Evolutionary conservation across 2,113 vertebrate species (phyloP), one percentile per base, ranked within the genome.

Genomic region (Cranoglanis bouderius): DNA sequence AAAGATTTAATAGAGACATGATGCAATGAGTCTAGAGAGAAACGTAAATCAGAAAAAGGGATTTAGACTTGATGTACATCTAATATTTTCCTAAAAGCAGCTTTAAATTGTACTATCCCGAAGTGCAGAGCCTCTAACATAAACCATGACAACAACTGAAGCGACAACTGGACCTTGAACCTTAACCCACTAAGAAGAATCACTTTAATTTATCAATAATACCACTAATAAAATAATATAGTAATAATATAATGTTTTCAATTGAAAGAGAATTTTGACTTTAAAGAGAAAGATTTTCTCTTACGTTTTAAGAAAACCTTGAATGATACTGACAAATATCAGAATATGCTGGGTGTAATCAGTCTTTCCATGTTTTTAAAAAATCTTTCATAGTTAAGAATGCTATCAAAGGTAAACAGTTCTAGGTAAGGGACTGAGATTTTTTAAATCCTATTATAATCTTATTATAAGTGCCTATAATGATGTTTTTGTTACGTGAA

Each of bases 261-360:
- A 65, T 65, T n/a, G 4, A 65, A 32, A 67, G 13, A 35, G n/a
- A 67, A 14, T 5, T 13, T 32, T 65, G 63, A 32, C 29, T 65
- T 32, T 32, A 12, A 65, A 65, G 6, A 24, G 12, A n/a, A 65
- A 63, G 12, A 4, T n/a, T n/a, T n/a, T 65, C n/a, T n/a, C 63
- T 65, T 70, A 35, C 67, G 35, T 84, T 67, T 40, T 53, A 82
- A 63, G 77, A 65, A 87, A 84, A 82, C 55, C 78, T 14, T 40
- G 32, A 14, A 72, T 72, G 16, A 38, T 38, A 29, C 8, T 63
- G 26, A 63, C 26, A 29, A 12, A 65, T n/a, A 65, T 65, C 24
- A 1, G 24, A 63, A 59, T 24, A 63, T 59, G 57, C 24, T 35
- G 29, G 65, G 6, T 67, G 65, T 32, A 67, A 67, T 67, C n/a